phyloP scores from a whole-genome alignment of 2,888 invertebrate species.

The Chaitophorus viminalis region DNA sequence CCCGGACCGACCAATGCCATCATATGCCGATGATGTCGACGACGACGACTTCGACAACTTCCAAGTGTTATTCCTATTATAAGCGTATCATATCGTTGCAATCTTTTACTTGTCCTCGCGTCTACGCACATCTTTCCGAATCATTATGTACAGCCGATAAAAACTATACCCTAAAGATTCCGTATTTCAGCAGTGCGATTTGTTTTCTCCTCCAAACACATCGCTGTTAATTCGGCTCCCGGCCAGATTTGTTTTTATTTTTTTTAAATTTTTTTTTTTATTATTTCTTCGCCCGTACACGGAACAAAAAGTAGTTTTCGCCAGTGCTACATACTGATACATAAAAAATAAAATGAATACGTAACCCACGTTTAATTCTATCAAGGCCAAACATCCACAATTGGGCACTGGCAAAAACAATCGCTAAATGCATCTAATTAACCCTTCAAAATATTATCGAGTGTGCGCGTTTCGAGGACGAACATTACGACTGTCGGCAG shows the following conservation, averaged over 20 bases:
- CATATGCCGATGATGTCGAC: not conserved
- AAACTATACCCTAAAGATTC: not conserved
- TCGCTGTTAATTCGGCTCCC: not conserved
- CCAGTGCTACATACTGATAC: not conserved
- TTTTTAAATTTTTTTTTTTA: constrained; percentile 10
- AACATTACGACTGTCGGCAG: not conserved
- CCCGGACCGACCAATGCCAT: constrained; percentile 37
- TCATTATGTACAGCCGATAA: not conserved
- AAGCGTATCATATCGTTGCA: not conserved
- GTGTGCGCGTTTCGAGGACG: constrained; percentile 24
- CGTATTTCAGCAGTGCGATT: not conserved
- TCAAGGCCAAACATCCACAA: not conserved
- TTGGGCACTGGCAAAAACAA: not conserved
- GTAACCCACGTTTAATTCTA: not conserved
- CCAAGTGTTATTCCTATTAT: no score
- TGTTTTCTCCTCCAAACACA: not conserved
- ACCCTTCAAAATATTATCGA: constrained; percentile 6
- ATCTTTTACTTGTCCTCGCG: not conserved
- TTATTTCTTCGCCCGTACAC: not conserved
- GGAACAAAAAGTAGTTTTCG: not conserved
- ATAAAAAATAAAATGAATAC: not conserved
- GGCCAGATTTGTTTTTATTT: not conserved
- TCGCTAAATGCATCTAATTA: constrained; percentile 14
- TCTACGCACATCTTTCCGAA: not conserved
- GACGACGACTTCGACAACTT: not conserved